Evolutionary conservation across 2,797 vertebrate genomes (phyloP).

Genomic region (Cryptoblepharus egeriae): DNA sequence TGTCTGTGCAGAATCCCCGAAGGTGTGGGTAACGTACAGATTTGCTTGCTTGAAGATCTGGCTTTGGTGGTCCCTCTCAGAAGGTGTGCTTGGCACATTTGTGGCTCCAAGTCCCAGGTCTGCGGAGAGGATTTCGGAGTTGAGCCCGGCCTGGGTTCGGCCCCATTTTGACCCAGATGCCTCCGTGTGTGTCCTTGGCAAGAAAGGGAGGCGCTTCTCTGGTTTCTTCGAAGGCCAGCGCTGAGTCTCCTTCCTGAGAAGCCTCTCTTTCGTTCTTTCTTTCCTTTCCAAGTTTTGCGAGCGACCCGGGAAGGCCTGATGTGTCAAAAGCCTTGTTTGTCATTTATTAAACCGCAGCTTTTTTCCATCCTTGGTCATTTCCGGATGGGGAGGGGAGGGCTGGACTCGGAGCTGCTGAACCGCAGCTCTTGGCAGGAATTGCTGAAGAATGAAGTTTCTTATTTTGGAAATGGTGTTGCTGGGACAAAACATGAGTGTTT

Average conservation of each 20-base stretch:
- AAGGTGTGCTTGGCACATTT: too few species aligned
- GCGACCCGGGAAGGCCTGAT: not conserved
- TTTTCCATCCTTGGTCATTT: conserved; percentile 75
- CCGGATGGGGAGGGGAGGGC: conserved; percentile 35
- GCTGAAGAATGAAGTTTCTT: conserved; percentile 68
- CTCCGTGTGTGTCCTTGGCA: too few species aligned
- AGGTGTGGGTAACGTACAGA: too few species aligned
- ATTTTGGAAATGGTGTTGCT: conserved; percentile 72
- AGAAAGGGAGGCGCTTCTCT: not conserved
- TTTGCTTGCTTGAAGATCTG: too few species aligned
- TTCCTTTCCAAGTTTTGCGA: not conserved
- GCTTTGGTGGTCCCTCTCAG: too few species aligned
- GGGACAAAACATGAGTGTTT: conserved; percentile 32
- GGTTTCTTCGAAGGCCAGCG: conserved; percentile 75
- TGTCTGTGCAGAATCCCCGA: not conserved
- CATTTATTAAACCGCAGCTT: conserved; percentile 75
- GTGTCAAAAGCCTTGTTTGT: conserved; percentile 70
- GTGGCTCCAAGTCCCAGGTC: not conserved
- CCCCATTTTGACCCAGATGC: too few species aligned
- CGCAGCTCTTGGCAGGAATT: conserved; percentile 56
- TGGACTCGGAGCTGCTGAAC: conserved; percentile 56
- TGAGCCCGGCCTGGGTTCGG: not conserved
- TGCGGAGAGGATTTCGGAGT: not conserved
- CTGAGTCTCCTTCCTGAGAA: conserved; percentile 49
- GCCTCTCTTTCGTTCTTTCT: conserved; percentile 17